Conservation (phyloP, 2,113 vertebrate species). For the Crypturellus undulatus region DNA sequence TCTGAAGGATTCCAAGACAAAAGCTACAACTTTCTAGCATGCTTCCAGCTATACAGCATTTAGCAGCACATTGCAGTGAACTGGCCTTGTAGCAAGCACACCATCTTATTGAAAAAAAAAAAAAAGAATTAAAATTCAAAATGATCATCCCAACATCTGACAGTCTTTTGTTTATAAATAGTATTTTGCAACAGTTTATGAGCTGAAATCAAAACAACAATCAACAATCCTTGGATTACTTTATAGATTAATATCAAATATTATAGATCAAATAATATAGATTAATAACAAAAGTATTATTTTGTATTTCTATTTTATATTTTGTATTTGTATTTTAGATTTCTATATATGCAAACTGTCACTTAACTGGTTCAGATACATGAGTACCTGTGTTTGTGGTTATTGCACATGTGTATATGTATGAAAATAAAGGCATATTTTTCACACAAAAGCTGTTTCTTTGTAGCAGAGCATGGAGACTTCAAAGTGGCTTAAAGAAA, state of each 20-base stretch:
- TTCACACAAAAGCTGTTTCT: neutral
- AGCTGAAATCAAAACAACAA: neutral
- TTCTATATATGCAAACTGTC: neutral
- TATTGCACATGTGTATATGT: neutral
- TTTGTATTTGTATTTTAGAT: neutral
- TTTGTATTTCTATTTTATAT: neutral
- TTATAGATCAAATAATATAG: too few relatives aligned
- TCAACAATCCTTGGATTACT: neutral
- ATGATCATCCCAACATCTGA: accelerated
- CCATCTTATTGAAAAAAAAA: neutral
- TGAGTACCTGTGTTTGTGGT: neutral
- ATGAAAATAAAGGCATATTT: neutral
- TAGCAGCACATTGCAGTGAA: neutral
- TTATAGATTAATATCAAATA: too few relatives aligned
- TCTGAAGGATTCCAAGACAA: neutral
- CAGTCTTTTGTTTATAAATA: neutral
- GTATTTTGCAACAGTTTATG: neutral
- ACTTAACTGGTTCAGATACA: neutral
- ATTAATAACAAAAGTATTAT: too few relatives aligned
- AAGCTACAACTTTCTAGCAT: neutral
- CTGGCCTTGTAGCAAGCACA: neutral
- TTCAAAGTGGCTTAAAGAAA: neutral
- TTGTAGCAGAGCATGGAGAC: neutral
- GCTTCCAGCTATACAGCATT: neutral
- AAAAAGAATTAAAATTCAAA: neutral